A percentile compares a stretch with the other conserved stretches of the same genome.
phyloP scores from a whole-genome alignment of 1,140 invertebrate genomes.

The Drosophila orosa region DNA sequence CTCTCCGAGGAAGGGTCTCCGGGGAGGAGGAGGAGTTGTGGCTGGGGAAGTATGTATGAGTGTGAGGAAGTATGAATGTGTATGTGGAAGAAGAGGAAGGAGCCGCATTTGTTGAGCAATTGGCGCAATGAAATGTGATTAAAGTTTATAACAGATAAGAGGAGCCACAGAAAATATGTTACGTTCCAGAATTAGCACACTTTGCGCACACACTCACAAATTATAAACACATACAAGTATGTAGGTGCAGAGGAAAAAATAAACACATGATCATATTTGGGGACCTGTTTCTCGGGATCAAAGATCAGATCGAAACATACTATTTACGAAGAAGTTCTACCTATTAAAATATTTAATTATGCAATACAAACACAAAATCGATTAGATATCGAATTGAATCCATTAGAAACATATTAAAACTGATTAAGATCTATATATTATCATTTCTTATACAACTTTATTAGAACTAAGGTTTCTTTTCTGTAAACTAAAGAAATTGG shows the following conservation, averaged over 20 bases:
- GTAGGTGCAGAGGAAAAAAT: background rate
- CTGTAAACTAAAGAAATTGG: too few species aligned
- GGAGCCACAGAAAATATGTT: constrained; percentile 38
- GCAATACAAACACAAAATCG: background rate
- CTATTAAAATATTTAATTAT: background rate
- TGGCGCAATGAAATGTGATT: constrained; percentile 68
- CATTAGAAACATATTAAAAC: background rate
- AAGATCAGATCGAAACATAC: background rate
- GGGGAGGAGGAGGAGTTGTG: constrained; percentile 6
- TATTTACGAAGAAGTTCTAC: background rate
- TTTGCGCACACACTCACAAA: background rate
- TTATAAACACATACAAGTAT: background rate
- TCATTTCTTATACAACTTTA: too few species aligned
- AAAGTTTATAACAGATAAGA: constrained; percentile 64
- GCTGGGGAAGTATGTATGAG: background rate
- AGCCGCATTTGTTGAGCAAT: constrained; percentile 55
- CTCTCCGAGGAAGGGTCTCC: constrained; percentile 1
- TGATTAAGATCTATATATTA: too few species aligned
- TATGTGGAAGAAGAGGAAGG: constrained; percentile 7
- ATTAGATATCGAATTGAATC: background rate
- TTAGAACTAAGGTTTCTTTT: too few species aligned
- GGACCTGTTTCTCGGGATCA: background rate
- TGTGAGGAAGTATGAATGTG: background rate
- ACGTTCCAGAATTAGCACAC: constrained; percentile 36
- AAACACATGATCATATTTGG: background rate